Evolutionary conservation across 2,888 invertebrate genomes (phyloP).

Genomic region (Leptinotarsa haldemani): DNA sequence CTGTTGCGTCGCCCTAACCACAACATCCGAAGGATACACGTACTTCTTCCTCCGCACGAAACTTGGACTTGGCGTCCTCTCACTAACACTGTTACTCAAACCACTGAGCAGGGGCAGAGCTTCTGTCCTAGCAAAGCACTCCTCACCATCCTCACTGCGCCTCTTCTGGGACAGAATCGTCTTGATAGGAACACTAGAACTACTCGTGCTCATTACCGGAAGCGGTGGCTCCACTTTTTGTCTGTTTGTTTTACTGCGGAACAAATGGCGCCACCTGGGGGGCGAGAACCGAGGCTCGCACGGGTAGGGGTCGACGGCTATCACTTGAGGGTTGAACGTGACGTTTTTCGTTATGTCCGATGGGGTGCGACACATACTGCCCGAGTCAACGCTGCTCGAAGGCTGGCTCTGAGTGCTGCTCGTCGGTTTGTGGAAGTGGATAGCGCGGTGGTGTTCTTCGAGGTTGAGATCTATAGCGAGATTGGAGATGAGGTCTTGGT

Average conservation of each 20-base stretch:
- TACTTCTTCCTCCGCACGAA: constrained; percentile 73
- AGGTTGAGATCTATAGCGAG: constrained; percentile 65
- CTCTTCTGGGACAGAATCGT: constrained; percentile 51
- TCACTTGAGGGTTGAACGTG: constrained; percentile 64
- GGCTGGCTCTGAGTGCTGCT: constrained; percentile 41
- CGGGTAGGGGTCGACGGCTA: constrained; percentile 47
- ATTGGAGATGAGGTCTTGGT: constrained; percentile 64
- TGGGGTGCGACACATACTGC: constrained; percentile 61
- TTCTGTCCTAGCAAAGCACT: constrained; percentile 64
- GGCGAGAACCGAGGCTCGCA: constrained; percentile 47
- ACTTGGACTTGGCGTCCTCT: constrained; percentile 66
- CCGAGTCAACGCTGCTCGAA: constrained; percentile 60
- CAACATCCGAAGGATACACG: constrained; percentile 71
- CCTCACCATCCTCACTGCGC: constrained; percentile 42
- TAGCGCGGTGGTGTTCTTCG: constrained; percentile 62
- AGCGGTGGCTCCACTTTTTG: constrained; percentile 39
- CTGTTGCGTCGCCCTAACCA: constrained; percentile 53
- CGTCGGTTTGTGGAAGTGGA: constrained; percentile 52
- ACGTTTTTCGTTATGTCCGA: constrained; percentile 62
- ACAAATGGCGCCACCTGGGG: constrained; percentile 53
- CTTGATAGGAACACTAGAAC: constrained; percentile 47
- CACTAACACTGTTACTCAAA: constrained; percentile 63
- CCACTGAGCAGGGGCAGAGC: constrained; percentile 71
- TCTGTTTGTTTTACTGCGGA: constrained; percentile 48
- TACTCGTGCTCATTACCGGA: constrained; percentile 33